A percentile compares a stretch with the other conserved stretches of the same genome.
Conservation (phyloP, 2,113 vertebrate genomes). For the Oxygymnocypris stewartii region DNA sequence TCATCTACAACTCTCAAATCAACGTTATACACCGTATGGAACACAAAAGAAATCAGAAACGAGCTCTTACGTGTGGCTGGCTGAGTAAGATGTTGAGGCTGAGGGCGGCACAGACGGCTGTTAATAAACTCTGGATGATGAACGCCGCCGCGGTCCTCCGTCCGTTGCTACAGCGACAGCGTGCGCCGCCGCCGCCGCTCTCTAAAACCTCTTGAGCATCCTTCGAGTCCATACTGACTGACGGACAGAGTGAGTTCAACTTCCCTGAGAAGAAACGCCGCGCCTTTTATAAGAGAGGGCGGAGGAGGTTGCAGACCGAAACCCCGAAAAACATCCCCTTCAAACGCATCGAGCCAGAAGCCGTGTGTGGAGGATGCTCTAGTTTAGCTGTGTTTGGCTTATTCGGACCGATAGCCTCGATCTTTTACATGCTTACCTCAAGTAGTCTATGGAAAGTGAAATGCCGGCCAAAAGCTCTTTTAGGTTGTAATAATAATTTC, state of each 20-base stretch:
- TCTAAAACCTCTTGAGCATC: constrained; percentile 12
- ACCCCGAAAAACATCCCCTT: constrained; percentile 53
- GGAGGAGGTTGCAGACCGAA: constrained; percentile 47
- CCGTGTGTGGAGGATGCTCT: constrained; percentile 17
- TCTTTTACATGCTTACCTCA: constrained; percentile 22
- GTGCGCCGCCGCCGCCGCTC: not conserved
- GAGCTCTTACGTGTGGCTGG: not conserved
- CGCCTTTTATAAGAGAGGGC: constrained; percentile 31
- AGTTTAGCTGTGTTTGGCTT: constrained; percentile 7
- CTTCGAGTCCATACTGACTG: constrained; percentile 41
- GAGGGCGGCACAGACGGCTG: constrained; percentile 19
- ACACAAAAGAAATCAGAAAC: not conserved
- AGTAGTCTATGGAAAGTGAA: not conserved
- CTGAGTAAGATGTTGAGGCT: not conserved
- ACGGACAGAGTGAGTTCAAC: not conserved
- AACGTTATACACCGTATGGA: not conserved
- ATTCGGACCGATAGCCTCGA: constrained; percentile 5
- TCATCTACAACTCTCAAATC: not conserved
- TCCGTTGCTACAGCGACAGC: constrained; percentile 14
- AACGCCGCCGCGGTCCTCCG: constrained; percentile 16
- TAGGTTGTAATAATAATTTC: not conserved
- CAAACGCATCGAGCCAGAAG: not conserved
- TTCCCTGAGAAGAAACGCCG: not conserved
- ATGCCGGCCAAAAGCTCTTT: not conserved
- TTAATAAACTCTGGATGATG: constrained; percentile 23